phyloP scores from a whole-genome alignment of 2,113 vertebrate genomes.

The Athene cunicularia region DNA sequence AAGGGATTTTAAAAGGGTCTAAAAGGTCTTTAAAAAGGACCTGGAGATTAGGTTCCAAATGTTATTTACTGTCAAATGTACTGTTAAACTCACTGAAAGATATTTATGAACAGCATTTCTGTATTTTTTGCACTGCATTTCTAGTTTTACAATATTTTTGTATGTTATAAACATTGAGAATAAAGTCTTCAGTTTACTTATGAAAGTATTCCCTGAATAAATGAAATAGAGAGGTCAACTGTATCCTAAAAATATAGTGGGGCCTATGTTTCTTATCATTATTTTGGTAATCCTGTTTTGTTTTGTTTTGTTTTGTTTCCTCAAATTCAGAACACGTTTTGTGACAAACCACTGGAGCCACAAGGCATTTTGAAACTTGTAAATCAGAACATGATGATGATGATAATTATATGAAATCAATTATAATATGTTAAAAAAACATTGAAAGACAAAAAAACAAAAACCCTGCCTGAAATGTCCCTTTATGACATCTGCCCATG shows the following conservation, averaged over 20 bases:
- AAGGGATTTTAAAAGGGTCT: too few relatives aligned
- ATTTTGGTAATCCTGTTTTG: neutral
- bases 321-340: neutral
- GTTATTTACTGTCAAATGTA: neutral
- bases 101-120: neutral
- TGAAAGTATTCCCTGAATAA: neutral
- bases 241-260: neutral
- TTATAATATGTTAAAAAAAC: neutral
- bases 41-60: neutral
- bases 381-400: neutral
- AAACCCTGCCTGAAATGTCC: neutral
- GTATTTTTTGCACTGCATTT: neutral
- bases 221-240: neutral
- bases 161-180: neutral
- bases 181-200: neutral
- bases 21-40: too few relatives aligned
- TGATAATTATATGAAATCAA: neutral
- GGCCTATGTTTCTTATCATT: neutral
- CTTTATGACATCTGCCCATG: neutral
- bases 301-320: accelerated
- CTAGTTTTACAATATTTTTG: neutral
- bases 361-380: neutral
- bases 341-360: neutral
- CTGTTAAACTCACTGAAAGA: neutral
- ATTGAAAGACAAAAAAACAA: neutral